Conservation (phyloP, 2,113 vertebrate species). For the Myodes glareolus region DNA sequence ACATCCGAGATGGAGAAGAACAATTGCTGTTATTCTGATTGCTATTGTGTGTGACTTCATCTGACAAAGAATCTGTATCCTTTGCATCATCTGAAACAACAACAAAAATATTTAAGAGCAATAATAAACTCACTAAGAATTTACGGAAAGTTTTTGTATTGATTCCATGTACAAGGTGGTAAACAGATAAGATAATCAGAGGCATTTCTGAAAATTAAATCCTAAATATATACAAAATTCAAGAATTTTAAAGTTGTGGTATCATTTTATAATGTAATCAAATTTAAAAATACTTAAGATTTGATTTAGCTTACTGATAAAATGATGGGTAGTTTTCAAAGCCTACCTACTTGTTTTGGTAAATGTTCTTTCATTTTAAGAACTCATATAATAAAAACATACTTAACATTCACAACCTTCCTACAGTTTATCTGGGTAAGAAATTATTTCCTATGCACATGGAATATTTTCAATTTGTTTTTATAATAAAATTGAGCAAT, state of each 20-base stretch:
- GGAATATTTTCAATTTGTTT: not conserved
- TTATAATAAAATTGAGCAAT: constrained; percentile 46
- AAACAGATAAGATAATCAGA: not conserved
- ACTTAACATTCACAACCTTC: constrained; percentile 19
- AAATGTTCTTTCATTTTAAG: not conserved
- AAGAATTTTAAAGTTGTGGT: not conserved
- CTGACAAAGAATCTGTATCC: constrained; percentile 95
- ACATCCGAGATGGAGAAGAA: constrained; percentile 98
- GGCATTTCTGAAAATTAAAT: constrained; percentile 17
- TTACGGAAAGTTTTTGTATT: not conserved
- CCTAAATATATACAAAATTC: constrained; percentile 10
- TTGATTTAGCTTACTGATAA: constrained; percentile 47
- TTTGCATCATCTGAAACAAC: constrained; percentile 91
- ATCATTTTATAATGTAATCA: constrained; percentile 14
- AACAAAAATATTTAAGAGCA: constrained; percentile 9
- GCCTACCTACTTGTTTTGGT: constrained; percentile 13
- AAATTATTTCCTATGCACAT: constrained; percentile 33
- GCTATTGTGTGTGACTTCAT: constrained; percentile 96
- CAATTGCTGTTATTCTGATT: constrained; percentile 99
- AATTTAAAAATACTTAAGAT: not conserved
- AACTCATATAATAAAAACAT: not conserved
- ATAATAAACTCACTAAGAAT: constrained; percentile 54
- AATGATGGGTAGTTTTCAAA: constrained; percentile 7
- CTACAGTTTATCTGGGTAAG: not conserved
- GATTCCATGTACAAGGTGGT: constrained; percentile 29